Conservation (phyloP, 2,888 invertebrate species). For the Erannis defoliaria region DNA sequence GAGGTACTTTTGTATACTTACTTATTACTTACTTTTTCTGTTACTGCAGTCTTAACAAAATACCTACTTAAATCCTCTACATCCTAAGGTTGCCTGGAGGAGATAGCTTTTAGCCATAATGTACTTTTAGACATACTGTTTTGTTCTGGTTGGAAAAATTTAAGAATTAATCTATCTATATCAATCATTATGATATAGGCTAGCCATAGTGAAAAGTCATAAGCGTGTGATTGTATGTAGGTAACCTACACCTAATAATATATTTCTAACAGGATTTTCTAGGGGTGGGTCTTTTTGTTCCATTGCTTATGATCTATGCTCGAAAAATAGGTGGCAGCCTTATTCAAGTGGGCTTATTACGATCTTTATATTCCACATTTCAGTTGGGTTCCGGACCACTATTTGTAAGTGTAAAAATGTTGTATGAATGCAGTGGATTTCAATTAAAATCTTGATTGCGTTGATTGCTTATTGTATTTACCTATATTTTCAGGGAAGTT, state of each 20-base stretch:
- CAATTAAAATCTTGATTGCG: neutral
- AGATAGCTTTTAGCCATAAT: too few species aligned
- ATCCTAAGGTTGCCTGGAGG: too few species aligned
- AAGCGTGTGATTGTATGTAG: too few species aligned
- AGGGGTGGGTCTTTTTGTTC: constrained; percentile 87
- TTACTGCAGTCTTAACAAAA: too few species aligned
- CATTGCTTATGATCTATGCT: constrained; percentile 85
- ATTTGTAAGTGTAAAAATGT: constrained; percentile 76
- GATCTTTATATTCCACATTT: constrained; percentile 88
- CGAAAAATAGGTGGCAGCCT: constrained; percentile 87
- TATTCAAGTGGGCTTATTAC: constrained; percentile 86
- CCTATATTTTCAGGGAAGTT: constrained; percentile 87
- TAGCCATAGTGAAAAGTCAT: too few species aligned
- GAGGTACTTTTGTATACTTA: too few species aligned
- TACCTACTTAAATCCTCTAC: too few species aligned
- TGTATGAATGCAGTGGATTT: neutral
- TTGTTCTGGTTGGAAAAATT: too few species aligned
- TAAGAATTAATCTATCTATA: too few species aligned
- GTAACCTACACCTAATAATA: constrained; percentile 33
- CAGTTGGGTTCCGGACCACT: constrained; percentile 89
- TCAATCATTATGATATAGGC: too few species aligned
- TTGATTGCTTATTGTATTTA: constrained; percentile 6
- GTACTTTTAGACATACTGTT: too few species aligned
- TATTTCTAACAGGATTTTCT: constrained; percentile 85
- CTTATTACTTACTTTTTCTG: too few species aligned